Conservation (phyloP, 2,797 vertebrate genomes). For the Alca torda region DNA sequence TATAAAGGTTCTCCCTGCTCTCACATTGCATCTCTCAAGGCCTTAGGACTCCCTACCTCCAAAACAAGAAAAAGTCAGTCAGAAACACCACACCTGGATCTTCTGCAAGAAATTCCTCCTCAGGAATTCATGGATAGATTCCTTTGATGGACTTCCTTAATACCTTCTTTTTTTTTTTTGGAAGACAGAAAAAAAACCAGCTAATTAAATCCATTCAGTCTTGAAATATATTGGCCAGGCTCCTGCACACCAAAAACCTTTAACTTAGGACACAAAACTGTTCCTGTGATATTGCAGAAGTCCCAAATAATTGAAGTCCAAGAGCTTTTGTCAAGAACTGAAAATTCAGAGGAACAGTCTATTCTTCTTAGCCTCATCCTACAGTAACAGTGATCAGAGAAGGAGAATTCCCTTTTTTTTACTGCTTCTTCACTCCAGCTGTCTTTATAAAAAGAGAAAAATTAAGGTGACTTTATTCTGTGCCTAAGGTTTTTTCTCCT, state of each 20-base stretch:
- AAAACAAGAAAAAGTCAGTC: background rate
- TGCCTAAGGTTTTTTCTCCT: constrained; percentile 30
- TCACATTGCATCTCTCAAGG: background rate
- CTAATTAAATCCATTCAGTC: background rate
- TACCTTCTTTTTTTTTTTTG: background rate
- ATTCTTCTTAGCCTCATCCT: background rate
- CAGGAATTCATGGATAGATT: background rate
- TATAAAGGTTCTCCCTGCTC: background rate
- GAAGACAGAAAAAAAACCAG: background rate
- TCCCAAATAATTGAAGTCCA: background rate
- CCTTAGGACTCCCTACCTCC: background rate
- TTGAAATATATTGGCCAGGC: background rate
- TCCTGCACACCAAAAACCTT: background rate
- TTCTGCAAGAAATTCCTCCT: background rate
- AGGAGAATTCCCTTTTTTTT: background rate
- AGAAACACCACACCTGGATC: background rate
- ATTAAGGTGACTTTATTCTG: background rate
- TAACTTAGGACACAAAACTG: background rate
- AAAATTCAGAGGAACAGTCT: background rate
- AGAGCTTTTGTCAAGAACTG: background rate
- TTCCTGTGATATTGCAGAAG: background rate
- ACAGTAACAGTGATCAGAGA: background rate
- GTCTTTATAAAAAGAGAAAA: background rate
- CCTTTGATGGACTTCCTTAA: background rate
- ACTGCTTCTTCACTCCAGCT: background rate